Conservation (phyloP, 1,140 invertebrate species). For the Epicauta chinensis region DNA sequence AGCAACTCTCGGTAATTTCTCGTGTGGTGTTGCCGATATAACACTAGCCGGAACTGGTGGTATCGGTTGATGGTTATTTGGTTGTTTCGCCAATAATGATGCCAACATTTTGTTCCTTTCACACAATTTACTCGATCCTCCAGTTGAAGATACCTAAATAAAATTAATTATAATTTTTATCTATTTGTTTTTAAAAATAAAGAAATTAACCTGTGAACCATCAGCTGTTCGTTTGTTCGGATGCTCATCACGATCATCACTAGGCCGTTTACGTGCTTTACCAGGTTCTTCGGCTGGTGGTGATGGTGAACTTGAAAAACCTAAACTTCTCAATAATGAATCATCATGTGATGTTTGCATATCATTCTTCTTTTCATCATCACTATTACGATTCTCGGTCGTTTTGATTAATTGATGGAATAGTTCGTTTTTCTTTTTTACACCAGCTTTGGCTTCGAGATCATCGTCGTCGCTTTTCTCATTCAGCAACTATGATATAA, state of each 20-base stretch:
- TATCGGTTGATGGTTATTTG: slow-evolving; percentile 62
- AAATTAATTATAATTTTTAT: neutral
- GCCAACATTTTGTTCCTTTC: slow-evolving; percentile 85
- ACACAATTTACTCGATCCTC: slow-evolving; percentile 61
- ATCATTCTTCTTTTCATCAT: slow-evolving; percentile 39
- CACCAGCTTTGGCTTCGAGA: slow-evolving; percentile 51
- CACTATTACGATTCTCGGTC: slow-evolving; percentile 39
- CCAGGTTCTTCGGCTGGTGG: slow-evolving; percentile 47
- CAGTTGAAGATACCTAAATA: slow-evolving; percentile 45
- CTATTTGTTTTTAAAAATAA: neutral
- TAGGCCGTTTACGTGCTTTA: slow-evolving; percentile 60
- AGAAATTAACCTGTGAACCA: slow-evolving; percentile 39
- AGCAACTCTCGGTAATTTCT: slow-evolving; percentile 50
- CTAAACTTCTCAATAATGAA: slow-evolving; percentile 51
- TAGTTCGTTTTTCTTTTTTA: slow-evolving; percentile 64
- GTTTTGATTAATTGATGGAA: slow-evolving; percentile 72
- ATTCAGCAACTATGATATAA: slow-evolving; percentile 65
- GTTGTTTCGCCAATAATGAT: slow-evolving; percentile 70
- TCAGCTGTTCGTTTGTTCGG: slow-evolving; percentile 50
- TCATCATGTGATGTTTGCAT: slow-evolving; percentile 47
- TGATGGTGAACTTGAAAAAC: slow-evolving; percentile 51
- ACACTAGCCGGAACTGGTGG: slow-evolving; percentile 58
- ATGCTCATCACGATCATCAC: slow-evolving; percentile 57
- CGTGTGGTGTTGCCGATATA: slow-evolving; percentile 60
- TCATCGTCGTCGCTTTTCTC: slow-evolving; percentile 76